Evolutionary conservation across 2,888 invertebrate genomes (phyloP), one percentile per base, ranked within the genome.

Genomic region (Deilephila porcellus): DNA sequence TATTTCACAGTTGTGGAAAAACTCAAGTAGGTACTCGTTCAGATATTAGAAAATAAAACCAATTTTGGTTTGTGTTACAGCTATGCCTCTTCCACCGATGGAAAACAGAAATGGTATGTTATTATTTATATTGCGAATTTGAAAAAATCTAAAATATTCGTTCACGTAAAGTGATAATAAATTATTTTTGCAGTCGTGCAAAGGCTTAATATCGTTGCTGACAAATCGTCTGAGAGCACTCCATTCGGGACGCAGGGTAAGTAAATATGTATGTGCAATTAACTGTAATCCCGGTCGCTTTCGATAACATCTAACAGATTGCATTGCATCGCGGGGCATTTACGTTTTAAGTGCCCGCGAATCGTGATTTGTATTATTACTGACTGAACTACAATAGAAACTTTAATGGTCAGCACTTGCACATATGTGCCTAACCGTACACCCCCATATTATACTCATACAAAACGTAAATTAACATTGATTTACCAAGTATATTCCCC

Each of bases 241-340:
- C 91, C 92, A 71, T 94, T 93, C 77, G 94, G 93, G 72, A 93
- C 94, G 64, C 93, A 93, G 87, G 94, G 94, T 93, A 86, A 80
- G 87, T 83, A 78, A 37, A 34, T 17, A 20, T 34, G 32, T 4
- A 71, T 60, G 20, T 64, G 59, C 45, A 64, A 72, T 60, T 59
- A 74, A 73, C 17, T 62, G 73, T 73, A 72, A 60, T 20, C 71
- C 20, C 59, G 60, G 60, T 53, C 52, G 37, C 19, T 64, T 56
- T 67, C 34, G 56, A 72, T 64, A 53, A 71, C 71, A 73, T 53
- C 59, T 64, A 56, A 32, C 8, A 60, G 60, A 20, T 25, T 37
- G 17, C 34, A 56, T 34, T 72, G 67, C 37, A 73, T 59, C 19
- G 64, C 45, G 37, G 56, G 19, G 59, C 45, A 67, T 59, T 73